phyloP scores from a whole-genome alignment of 1,140 invertebrate species.

The Cotesia typhae region DNA sequence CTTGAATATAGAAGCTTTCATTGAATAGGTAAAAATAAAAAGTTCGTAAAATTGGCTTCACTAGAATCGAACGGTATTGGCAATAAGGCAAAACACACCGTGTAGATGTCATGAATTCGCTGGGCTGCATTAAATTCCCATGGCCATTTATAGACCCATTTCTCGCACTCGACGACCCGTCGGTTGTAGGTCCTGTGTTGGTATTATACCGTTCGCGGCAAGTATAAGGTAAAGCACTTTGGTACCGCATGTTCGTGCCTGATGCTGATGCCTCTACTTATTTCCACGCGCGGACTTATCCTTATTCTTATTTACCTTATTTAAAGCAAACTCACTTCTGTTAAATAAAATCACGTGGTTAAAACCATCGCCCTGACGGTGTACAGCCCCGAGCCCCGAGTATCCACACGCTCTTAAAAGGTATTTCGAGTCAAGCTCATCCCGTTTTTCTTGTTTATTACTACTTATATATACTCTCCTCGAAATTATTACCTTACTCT shows the following conservation, averaged over 20 bases:
- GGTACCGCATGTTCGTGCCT: conserved; percentile 46
- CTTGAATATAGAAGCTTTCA: no score
- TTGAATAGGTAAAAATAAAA: no score
- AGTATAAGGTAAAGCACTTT: conserved; percentile 52
- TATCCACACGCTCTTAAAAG: background rate
- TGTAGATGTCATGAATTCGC: conserved; percentile 29
- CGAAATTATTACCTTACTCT: no score
- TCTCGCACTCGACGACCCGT: conserved; percentile 23
- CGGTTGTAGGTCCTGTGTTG: conserved; percentile 24
- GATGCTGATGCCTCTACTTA: conserved; percentile 17
- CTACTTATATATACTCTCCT: background rate
- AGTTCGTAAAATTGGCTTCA: no score
- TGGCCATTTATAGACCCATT: conserved; percentile 37
- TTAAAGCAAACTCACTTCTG: conserved; percentile 37
- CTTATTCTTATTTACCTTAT: conserved; percentile 48
- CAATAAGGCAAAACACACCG: background rate
- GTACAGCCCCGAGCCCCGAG: no score
- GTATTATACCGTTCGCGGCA: conserved; percentile 43
- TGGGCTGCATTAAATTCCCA: conserved; percentile 30
- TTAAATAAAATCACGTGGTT: conserved; percentile 26
- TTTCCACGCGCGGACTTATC: conserved; percentile 13
- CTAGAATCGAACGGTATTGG: no score
- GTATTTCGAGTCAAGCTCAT: conserved; percentile 6
- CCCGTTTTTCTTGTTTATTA: conserved; percentile 3
- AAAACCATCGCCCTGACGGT: background rate